Evolutionary conservation across 2,113 vertebrate genomes (phyloP).

Genomic region (Tapirus terrestris): DNA sequence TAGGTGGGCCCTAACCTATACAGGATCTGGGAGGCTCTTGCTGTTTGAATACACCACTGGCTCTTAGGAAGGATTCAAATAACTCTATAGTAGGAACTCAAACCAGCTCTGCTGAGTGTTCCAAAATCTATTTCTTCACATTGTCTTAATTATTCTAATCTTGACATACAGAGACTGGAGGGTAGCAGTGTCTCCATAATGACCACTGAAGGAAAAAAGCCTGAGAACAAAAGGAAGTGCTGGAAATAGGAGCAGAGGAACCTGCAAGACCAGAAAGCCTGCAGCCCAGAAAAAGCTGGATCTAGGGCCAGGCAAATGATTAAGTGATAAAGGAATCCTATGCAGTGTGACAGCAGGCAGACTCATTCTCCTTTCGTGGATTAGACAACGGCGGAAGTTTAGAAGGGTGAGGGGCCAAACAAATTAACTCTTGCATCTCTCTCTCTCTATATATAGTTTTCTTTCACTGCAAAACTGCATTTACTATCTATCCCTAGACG

Average conservation of each 20-base stretch:
- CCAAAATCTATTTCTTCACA: background rate
- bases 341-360: accelerated
- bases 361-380: background rate
- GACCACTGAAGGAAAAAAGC: background rate
- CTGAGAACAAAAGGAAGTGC: background rate
- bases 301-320: background rate
- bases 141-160: background rate
- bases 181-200: background rate
- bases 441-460: background rate
- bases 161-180: background rate
- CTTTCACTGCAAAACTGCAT: background rate
- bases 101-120: background rate
- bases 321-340: background rate
- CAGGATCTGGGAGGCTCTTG: background rate
- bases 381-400: too few species aligned
- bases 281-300: background rate
- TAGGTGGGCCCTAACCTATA: background rate
- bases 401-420: background rate
- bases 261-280: background rate
- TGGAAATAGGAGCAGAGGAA: background rate
- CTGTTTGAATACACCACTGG: background rate
- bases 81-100: background rate
- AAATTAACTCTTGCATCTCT: background rate
- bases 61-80: slow-evolving; percentile 8
- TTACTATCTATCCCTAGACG: background rate